These are phyloP conservation scores for Himantopus leucocephalus DNA, from an alignment of 2,113 vertebrate species.

Conservation along the genomic window DNA sequence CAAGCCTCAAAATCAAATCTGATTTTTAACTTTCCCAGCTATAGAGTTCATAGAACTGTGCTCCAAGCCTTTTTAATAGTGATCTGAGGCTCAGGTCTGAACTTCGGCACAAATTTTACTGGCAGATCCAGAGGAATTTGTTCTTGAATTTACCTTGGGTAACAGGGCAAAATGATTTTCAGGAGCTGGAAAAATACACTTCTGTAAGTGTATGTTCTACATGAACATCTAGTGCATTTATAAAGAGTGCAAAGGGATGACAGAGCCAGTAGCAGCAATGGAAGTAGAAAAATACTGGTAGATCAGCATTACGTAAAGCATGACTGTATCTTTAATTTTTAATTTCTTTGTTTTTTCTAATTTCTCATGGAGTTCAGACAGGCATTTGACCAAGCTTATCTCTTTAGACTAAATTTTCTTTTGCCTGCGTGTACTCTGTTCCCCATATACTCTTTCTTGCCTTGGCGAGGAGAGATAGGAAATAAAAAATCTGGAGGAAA, in stretches of 20 bases:
- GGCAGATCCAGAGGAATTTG: not conserved
- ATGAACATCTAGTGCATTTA: not conserved
- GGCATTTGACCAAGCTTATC: not conserved
- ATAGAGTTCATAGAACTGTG: not conserved
- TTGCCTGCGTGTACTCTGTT: not conserved
- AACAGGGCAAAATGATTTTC: not conserved
- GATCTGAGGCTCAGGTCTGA: not conserved
- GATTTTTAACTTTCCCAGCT: not conserved
- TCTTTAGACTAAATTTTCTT: not conserved
- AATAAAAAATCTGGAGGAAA: not conserved
- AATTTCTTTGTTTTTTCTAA: not conserved
- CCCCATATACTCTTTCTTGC: not conserved
- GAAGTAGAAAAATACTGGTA: not conserved
- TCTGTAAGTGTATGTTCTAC: not conserved
- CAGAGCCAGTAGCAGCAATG: not conserved
- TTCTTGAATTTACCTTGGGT: not conserved
- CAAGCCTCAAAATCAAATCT: not conserved
- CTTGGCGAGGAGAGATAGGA: not conserved
- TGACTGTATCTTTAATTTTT: not conserved
- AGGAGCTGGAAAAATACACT: not conserved
- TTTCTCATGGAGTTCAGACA: not conserved
- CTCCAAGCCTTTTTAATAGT: not conserved
- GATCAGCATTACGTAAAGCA: not conserved
- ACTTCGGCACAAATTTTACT: not conserved
- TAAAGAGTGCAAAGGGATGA: not conserved